Evolutionary conservation across 2,113 vertebrate species (phyloP), one percentile per base, ranked within the genome.

Genomic region (Sinocyclocheilus anshuiensis): DNA sequence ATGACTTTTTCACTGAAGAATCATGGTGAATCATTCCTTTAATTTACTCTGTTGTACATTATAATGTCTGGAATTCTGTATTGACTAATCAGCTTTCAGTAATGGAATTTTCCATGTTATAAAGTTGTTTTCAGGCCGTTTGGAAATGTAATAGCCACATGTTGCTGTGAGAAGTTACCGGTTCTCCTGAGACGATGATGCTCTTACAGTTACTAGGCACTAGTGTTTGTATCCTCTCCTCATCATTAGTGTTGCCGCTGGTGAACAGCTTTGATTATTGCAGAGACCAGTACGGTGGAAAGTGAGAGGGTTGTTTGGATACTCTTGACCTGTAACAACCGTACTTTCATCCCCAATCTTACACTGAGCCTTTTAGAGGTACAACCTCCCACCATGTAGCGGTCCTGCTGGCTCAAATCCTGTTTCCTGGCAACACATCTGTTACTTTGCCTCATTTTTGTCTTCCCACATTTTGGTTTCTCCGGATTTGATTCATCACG

Each of bases 361-460:
- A 2, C 45, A 36, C 39, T 12, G 42, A 81, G 79, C 42, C 39
- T 67, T 67, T 65, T 7, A 29, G 57, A 80, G 57, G 79, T 67
- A 11, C 16, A 65, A 45, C 61, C 79, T 24, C 61, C 79, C 61
- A 45, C 20, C 24, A 50, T 69, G 61, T 69, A 69, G 8, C n/a
- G 1, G 42, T 82, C 63, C 63, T 48, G 80, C 80, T 48, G 80
- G 80, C 63, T 33, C 63, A 29, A 33, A 55, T 69, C 26, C 9
- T 53, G 63, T 82, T 82, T 33, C 81, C 81, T 82, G 81, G 81
- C 81, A 82, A 55, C 1, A 11, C 42, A 11, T 45, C 42, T 45
- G 42, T 45, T 45, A 10, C 42, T 29, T 20, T 26, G 79, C 80
- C 26, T 83, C 42, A 48, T 57, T 36, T 83, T 42, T 53, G 55